Conservation (phyloP, 92 coral and sea anemone species). For the Micromussa lordhowensis region DNA sequence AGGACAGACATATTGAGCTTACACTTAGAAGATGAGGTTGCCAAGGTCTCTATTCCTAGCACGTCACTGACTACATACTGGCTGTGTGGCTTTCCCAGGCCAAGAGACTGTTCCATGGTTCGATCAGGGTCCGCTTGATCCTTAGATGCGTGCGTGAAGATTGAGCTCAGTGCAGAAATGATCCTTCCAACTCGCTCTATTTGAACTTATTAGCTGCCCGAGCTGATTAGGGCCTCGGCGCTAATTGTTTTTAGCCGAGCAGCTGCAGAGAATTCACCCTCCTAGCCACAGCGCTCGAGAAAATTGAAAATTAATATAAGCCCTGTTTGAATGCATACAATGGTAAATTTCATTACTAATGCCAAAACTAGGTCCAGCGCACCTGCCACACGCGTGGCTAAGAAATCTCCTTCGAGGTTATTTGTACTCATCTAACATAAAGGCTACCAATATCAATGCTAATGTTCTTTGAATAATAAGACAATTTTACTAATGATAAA, state of each 20-base stretch:
- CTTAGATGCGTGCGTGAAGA: background rate
- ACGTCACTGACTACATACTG: slow-evolving; percentile 91
- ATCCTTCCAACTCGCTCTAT: slow-evolving; percentile 51
- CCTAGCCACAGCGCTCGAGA: slow-evolving; percentile 73
- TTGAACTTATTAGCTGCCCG: slow-evolving; percentile 91
- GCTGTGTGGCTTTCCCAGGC: slow-evolving; percentile 79
- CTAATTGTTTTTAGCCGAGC: slow-evolving; percentile 85
- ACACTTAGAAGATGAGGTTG: slow-evolving; percentile 62
- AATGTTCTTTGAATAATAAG: slow-evolving; percentile 73
- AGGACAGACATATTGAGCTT: slow-evolving; percentile 42
- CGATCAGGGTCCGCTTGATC: background rate
- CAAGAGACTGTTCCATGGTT: slow-evolving; percentile 77
- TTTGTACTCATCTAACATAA: slow-evolving; percentile 67
- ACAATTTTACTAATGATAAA: slow-evolving; percentile 83
- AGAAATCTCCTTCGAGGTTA: slow-evolving; percentile 73
- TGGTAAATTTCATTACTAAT: slow-evolving; percentile 89
- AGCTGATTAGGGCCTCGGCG: slow-evolving; percentile 83
- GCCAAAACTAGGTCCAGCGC: slow-evolving; percentile 64
- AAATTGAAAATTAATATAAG: slow-evolving; percentile 83
- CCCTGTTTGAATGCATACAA: slow-evolving; percentile 93
- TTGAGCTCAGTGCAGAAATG: slow-evolving; percentile 9
- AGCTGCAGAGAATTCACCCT: slow-evolving; percentile 81
- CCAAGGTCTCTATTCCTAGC: slow-evolving; percentile 70
- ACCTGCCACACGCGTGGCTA: slow-evolving; percentile 81
- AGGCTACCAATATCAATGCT: slow-evolving; percentile 71